A percentile compares a stretch with the other conserved stretches of the same genome.
Evolutionary conservation across 1,140 invertebrate genomes (phyloP).

Genomic region (Heliconius congener): DNA sequence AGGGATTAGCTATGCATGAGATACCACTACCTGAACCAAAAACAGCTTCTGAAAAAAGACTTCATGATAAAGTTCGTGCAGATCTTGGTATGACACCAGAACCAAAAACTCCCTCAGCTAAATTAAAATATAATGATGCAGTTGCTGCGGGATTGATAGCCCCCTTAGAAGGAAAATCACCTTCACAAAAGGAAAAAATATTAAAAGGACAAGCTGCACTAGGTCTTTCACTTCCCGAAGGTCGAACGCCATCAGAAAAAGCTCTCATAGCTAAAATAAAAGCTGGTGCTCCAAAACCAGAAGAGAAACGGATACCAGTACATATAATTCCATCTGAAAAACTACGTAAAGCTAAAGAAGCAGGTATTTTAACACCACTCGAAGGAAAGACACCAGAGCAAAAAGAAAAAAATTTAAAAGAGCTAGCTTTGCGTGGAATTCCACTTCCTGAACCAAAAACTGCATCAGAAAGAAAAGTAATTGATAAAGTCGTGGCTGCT

Average conservation of each 20-base stretch:
- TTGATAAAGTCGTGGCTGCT: slow-evolving; percentile 45
- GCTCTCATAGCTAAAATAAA: slow-evolving; percentile 24
- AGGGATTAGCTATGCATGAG: slow-evolving; percentile 39
- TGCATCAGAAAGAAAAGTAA: slow-evolving; percentile 47
- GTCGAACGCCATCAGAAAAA: slow-evolving; percentile 33
- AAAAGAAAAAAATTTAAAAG: slow-evolving; percentile 52
- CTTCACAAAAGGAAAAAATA: slow-evolving; percentile 40
- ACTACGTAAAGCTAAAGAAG: slow-evolving; percentile 43
- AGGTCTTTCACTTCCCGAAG: slow-evolving; percentile 24
- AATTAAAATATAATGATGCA: slow-evolving; percentile 41
- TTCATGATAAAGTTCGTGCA: slow-evolving; percentile 25
- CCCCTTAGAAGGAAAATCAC: slow-evolving; percentile 42
- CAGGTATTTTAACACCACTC: slow-evolving; percentile 41
- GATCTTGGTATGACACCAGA: too few relatives aligned
- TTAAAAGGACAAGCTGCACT: slow-evolving; percentile 30
- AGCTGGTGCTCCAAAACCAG: slow-evolving; percentile 3
- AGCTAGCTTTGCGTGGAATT: slow-evolving; percentile 45
- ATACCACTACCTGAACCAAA: slow-evolving; percentile 46
- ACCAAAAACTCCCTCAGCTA: slow-evolving; percentile 13
- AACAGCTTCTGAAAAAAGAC: slow-evolving; percentile 46
- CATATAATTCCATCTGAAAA: slow-evolving; percentile 31
- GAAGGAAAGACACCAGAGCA: slow-evolving; percentile 45
- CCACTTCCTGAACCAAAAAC: slow-evolving; percentile 49
- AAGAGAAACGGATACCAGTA: background rate
- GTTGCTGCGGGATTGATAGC: slow-evolving; percentile 35